Conservation (phyloP, 2,797 vertebrate species). For the Anguilla megastoma region DNA sequence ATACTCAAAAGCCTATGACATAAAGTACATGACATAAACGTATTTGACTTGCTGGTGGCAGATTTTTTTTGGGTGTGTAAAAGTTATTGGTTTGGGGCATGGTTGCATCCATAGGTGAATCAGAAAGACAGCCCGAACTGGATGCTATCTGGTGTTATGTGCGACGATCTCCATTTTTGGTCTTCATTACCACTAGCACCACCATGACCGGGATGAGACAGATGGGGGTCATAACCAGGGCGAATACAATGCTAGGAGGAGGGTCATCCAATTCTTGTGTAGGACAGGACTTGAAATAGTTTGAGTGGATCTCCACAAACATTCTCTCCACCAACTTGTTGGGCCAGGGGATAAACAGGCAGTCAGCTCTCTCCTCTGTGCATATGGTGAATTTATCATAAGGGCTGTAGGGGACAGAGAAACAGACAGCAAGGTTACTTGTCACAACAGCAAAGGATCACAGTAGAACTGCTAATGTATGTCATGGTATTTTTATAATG, state of each 20-base stretch:
- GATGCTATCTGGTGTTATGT: constrained; percentile 50
- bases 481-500: too few species aligned
- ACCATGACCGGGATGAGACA: constrained; percentile 75
- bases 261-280: constrained; percentile 58
- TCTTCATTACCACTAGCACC: constrained; percentile 69
- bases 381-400: constrained; percentile 70
- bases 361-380: constrained; percentile 70
- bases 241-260: constrained; percentile 55
- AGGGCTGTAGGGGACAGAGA: constrained; percentile 49
- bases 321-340: constrained; percentile 60
- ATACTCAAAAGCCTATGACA: background rate
- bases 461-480: too few species aligned
- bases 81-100: background rate
- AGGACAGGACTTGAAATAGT: constrained; percentile 68
- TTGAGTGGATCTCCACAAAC: constrained; percentile 70
- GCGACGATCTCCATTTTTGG: constrained; percentile 69
- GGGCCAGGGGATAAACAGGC: constrained; percentile 71
- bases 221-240: constrained; percentile 71
- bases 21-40: background rate
- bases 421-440: background rate
- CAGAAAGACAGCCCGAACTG: background rate
- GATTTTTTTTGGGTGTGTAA: background rate
- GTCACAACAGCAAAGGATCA: background rate
- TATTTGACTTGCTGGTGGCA: background rate
- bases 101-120: background rate